phyloP scores from a whole-genome alignment of 2,888 invertebrate genomes.

The Cheilosia impressa region DNA sequence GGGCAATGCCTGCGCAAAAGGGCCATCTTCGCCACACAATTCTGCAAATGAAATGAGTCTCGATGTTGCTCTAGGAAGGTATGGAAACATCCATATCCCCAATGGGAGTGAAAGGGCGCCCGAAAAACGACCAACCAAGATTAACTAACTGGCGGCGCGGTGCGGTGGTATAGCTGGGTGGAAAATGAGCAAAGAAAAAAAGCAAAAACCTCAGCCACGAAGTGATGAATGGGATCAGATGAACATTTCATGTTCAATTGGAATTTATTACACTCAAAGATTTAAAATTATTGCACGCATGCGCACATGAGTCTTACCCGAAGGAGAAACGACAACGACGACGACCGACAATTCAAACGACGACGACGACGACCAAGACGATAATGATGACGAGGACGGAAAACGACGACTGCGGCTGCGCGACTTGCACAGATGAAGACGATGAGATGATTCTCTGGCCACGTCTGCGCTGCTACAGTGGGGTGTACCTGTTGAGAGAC shows the following conservation, averaged over 20 bases:
- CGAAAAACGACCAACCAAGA: neutral
- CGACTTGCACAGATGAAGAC: conserved; percentile 15
- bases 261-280: conserved; percentile 74
- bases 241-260: conserved; percentile 76
- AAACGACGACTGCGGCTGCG: conserved; percentile 10
- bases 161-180: no score
- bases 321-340: conserved; percentile 35
- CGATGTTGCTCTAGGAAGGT: neutral
- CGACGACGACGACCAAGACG: conserved; percentile 29
- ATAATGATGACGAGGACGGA: conserved; percentile 11
- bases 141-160: neutral
- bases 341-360: conserved; percentile 27
- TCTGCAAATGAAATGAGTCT: neutral
- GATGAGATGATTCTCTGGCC: conserved; percentile 27
- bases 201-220: conserved; percentile 31
- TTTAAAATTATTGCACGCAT: conserved; percentile 75
- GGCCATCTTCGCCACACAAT: neutral
- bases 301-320: conserved; percentile 61
- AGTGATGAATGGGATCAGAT: conserved; percentile 76
- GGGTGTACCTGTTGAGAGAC: conserved; percentile 52
- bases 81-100: neutral
- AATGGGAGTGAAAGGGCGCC: conserved; percentile 25
- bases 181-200: neutral
- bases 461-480: conserved; percentile 12
- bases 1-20: conserved; percentile 21